These are phyloP conservation scores for Crax fasciolata DNA, from an alignment of 2,797 vertebrate species.

Conservation along the genomic window DNA sequence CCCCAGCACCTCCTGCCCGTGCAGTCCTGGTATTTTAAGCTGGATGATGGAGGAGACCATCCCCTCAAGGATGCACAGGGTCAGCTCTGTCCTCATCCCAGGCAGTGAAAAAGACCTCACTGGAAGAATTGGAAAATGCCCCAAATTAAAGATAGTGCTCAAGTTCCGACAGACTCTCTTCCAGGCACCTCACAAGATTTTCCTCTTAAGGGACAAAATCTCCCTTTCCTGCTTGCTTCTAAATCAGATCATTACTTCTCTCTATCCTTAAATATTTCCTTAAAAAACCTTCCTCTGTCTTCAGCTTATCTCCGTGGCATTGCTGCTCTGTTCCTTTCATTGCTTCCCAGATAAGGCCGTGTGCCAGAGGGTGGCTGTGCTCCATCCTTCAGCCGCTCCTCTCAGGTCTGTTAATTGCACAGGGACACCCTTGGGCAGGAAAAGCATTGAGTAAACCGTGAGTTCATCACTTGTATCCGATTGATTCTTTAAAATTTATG, in stretches of 20 bases:
- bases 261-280: neutral
- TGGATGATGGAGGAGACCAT: neutral
- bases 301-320: neutral
- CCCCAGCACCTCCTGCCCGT: neutral
- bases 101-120: neutral
- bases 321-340: neutral
- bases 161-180: neutral
- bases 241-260: neutral
- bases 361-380: neutral
- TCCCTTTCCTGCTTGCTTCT: neutral
- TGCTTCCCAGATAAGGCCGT: neutral
- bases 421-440: conserved; percentile 4
- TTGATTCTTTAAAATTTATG: conserved; percentile 62
- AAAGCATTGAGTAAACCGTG: neutral
- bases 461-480: neutral
- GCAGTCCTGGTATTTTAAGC: neutral
- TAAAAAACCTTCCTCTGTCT: neutral
- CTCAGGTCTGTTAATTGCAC: neutral
- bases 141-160: neutral
- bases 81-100: neutral
- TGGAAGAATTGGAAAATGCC: conserved; percentile 47
- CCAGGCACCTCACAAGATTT: neutral
- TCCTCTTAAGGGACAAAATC: neutral
- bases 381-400: neutral
- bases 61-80: neutral